phyloP scores from a whole-genome alignment of 2,888 invertebrate genomes.

The Uropetala carovei region DNA sequence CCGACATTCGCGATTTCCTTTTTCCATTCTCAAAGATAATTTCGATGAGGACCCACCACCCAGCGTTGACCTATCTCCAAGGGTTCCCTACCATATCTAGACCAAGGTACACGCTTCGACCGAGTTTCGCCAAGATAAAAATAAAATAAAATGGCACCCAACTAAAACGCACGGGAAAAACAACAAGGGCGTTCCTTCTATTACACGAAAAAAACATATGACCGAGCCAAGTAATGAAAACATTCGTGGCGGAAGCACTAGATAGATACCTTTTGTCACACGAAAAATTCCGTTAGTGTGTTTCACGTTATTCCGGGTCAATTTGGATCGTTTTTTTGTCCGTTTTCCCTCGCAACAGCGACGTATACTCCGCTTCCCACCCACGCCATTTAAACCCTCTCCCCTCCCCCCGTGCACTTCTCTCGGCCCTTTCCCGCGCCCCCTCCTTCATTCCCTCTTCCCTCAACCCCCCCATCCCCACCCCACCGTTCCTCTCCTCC shows the following conservation, averaged over 20 bases:
- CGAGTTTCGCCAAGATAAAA: neutral
- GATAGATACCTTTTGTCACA: neutral
- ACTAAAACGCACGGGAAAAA: neutral
- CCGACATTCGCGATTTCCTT: too few relatives aligned
- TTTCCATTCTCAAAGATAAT: too few relatives aligned
- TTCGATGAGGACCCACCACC: too few relatives aligned
- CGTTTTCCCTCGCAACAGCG: neutral
- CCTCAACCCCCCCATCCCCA: neutral
- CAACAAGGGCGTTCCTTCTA: neutral
- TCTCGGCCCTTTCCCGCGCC: too few relatives aligned
- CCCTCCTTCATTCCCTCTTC: neutral
- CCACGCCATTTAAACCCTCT: neutral
- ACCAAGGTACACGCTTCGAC: too few relatives aligned
- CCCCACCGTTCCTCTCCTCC: neutral
- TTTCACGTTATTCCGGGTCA: neutral
- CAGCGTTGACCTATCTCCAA: too few relatives aligned
- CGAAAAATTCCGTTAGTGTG: neutral
- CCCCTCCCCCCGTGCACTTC: neutral
- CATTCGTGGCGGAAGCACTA: neutral
- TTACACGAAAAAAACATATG: neutral
- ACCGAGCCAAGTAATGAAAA: neutral
- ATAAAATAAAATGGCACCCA: neutral
- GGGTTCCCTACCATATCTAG: too few relatives aligned
- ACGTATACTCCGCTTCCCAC: neutral
- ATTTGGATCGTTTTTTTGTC: conserved; percentile 18